Evolutionary conservation across 1,140 invertebrate species (phyloP).

Genomic region (Achroia grisella): DNA sequence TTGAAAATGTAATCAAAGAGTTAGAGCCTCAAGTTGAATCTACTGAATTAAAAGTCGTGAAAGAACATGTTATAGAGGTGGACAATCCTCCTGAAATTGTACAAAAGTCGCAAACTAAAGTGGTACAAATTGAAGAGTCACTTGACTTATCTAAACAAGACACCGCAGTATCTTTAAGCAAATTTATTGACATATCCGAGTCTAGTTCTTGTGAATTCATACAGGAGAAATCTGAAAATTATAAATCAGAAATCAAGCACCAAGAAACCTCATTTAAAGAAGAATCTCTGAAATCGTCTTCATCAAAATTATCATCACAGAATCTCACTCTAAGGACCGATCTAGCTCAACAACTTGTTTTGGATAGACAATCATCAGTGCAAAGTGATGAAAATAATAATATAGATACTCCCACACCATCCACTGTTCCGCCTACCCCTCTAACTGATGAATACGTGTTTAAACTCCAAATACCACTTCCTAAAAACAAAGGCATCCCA

Average conservation of each 20-base stretch:
- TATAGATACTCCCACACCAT: conserved; percentile 23
- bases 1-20: conserved; percentile 6
- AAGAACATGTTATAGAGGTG: conserved; percentile 23
- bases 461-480: conserved; percentile 42
- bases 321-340: conserved; percentile 9
- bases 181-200: background rate
- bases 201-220: background rate
- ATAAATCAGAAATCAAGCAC: background rate
- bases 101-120: background rate
- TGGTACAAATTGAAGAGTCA: background rate
- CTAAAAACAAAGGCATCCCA: conserved; percentile 31
- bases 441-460: conserved; percentile 65
- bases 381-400: conserved; percentile 15
- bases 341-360: conserved; percentile 4
- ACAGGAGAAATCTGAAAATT: background rate
- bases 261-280: conserved; percentile 19
- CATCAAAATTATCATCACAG: conserved; percentile 2
- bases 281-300: conserved; percentile 5
- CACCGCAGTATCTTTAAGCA: background rate
- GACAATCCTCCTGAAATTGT: conserved; percentile 5
- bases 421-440: conserved; percentile 42
- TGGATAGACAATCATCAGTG: conserved; percentile 10
- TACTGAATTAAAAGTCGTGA: conserved; percentile 35
- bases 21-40: conserved; percentile 21
- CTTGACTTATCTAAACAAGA: background rate